Base-by-base conservation (phyloP, 2,888 invertebrate species). In the Patella pellucida region DNA sequence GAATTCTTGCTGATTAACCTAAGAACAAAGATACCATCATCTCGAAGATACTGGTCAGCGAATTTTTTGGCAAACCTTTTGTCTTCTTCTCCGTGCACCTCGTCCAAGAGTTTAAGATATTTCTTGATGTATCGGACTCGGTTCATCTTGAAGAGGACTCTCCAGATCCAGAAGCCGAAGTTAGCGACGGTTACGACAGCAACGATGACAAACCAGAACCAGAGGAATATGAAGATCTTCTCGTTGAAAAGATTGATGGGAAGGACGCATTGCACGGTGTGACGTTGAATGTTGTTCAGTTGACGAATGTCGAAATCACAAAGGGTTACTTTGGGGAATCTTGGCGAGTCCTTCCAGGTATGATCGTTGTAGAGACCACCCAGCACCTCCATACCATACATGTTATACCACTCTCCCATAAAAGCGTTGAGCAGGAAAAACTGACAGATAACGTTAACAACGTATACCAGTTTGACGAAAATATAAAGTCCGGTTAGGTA, bases 191-290 rank as follows among this genome's bases (percentile, higher is more conserved):
- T 87, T 12, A 84, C 77, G 72, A 81, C 72, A 77, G 86, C 85
- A 52, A 88, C 86, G 27, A 87, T 75, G 72, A 86, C 86, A 69
- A 86, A 86, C 88, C 88, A 88, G 81, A 88, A 88, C 88, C 88
- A 88, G 12, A 88, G 80, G 79, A 88, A 87, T 50, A 84, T 84
- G 79, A 87, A 88, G 78, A 88, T 87, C 79, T 88, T 87, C 79
- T 88, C 88, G 81, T 88, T 88, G 79, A 88, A 88, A 69, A 88
- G 80, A 78, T 88, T 88, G 78, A 88, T 88, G 12, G 88, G 87
- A 23, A 88, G 78, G 1, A 85, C 85, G 71, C 87, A 87, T 76
- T 86, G 87, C 4, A 88, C 86, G 7, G 85, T 87, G 82, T 85
- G 84, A 71, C 85, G 79, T 81, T 86, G 86, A 69, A 87, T 85